Evolutionary conservation across 2,888 invertebrate species (phyloP).

Genomic region (Pasiphila rectangulata): DNA sequence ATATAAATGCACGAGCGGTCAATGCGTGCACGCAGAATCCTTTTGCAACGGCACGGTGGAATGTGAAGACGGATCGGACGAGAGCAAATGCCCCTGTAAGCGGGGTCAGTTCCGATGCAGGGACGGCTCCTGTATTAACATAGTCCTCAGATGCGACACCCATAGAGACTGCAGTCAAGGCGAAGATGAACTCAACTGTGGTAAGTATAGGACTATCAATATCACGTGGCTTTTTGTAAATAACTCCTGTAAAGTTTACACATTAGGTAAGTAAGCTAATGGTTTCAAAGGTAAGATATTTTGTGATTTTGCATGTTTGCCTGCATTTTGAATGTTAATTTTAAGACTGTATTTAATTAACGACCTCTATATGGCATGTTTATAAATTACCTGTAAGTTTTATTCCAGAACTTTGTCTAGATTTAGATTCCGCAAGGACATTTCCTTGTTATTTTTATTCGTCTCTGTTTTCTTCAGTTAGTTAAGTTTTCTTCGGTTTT

Average conservation of each 20-base stretch:
- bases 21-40: conserved; percentile 78
- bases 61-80: conserved; percentile 76
- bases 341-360: neutral
- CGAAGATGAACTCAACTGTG: conserved; percentile 83
- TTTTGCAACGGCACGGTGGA: conserved; percentile 77
- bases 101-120: conserved; percentile 80
- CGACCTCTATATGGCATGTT: neutral
- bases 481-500: no score
- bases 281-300: neutral
- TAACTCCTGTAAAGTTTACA: conserved; percentile 16
- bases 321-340: neutral
- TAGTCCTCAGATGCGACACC: conserved; percentile 83
- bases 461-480: no score
- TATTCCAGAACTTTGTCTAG: neutral
- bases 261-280: neutral
- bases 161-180: conserved; percentile 79
- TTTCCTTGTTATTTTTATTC: no score
- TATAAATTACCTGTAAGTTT: neutral
- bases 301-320: neutral
- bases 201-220: conserved; percentile 47
- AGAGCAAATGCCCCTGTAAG: conserved; percentile 66
- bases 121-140: conserved; percentile 84
- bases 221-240: conserved; percentile 31
- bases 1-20: conserved; percentile 84
- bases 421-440: no score